Conservation (phyloP, 2,113 vertebrate species). For the Myiopsitta monachus region DNA sequence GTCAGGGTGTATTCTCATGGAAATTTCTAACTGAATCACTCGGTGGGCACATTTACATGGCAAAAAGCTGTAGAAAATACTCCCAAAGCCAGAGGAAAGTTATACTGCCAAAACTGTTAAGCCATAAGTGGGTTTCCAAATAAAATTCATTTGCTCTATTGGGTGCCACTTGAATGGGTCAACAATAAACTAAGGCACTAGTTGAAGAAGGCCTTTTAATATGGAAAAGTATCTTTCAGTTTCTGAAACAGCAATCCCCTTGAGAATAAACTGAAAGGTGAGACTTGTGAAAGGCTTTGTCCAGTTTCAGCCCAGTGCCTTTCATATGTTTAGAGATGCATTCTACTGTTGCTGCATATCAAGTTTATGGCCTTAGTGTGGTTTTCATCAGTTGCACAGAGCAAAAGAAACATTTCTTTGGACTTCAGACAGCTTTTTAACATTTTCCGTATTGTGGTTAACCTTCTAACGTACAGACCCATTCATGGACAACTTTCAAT, state of each 20-base stretch:
- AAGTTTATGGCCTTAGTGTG: constrained; percentile 37
- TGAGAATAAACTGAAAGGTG: constrained; percentile 63
- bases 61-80: constrained; percentile 46
- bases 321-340: constrained; percentile 46
- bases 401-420: constrained; percentile 46
- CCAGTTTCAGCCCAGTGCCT: constrained; percentile 26
- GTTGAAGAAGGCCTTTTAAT: constrained; percentile 50
- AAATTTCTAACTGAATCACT: constrained; percentile 41
- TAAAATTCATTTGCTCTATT: constrained; percentile 61
- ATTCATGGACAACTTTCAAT: constrained; percentile 16
- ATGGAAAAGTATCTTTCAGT: constrained; percentile 56
- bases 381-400: constrained; percentile 4
- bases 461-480: not conserved
- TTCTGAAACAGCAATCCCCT: constrained; percentile 42
- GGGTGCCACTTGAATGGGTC: constrained; percentile 56
- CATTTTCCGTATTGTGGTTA: not conserved
- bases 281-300: constrained; percentile 62
- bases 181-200: constrained; percentile 56
- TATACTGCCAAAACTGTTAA: constrained; percentile 56
- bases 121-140: constrained; percentile 43
- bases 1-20: constrained; percentile 54
- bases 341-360: constrained; percentile 59
- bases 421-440: constrained; percentile 33
- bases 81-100: constrained; percentile 50
- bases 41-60: constrained; percentile 45